phyloP scores from a whole-genome alignment of 2,113 vertebrate genomes.

The Ochotona curzoniae region DNA sequence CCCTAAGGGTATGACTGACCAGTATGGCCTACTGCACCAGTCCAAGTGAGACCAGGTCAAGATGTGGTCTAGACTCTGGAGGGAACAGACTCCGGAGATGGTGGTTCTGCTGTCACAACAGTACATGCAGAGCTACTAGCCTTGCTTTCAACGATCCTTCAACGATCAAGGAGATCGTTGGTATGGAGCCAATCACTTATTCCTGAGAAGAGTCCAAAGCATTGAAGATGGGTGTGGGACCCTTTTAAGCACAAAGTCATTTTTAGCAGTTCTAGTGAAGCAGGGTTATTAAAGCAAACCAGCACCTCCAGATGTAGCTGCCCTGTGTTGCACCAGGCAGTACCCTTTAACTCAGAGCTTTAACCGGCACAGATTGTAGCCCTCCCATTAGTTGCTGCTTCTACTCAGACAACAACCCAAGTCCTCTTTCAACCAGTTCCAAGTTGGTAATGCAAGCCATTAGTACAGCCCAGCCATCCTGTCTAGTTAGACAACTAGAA shows the following conservation, averaged over 20 bases:
- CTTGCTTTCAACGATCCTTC: neutral
- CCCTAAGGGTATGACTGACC: neutral
- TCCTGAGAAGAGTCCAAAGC: neutral
- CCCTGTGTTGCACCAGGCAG: neutral
- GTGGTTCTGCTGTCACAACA: neutral
- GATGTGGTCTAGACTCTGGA: neutral
- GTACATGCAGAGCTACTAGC: fast-evolving
- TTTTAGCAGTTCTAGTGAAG: neutral
- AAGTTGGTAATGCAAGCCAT: slow-evolving; percentile 22
- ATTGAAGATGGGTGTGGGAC: neutral
- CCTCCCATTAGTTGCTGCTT: neutral
- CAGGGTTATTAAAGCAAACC: neutral
- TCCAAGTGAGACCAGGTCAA: neutral
- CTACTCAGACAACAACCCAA: slow-evolving; percentile 46
- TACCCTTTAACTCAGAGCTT: neutral
- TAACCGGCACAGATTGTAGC: neutral
- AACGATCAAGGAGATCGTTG: neutral
- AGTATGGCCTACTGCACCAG: neutral
- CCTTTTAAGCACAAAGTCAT: too few species aligned
- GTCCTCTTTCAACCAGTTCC: slow-evolving; percentile 18
- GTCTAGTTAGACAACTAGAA: slow-evolving; percentile 19
- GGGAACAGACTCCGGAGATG: neutral
- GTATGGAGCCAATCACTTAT: neutral
- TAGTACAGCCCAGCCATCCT: slow-evolving; percentile 16
- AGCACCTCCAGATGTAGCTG: neutral